Base-by-base conservation (phyloP, 2,113 vertebrate species). In the Brachyhypopomus gauderio region DNA sequence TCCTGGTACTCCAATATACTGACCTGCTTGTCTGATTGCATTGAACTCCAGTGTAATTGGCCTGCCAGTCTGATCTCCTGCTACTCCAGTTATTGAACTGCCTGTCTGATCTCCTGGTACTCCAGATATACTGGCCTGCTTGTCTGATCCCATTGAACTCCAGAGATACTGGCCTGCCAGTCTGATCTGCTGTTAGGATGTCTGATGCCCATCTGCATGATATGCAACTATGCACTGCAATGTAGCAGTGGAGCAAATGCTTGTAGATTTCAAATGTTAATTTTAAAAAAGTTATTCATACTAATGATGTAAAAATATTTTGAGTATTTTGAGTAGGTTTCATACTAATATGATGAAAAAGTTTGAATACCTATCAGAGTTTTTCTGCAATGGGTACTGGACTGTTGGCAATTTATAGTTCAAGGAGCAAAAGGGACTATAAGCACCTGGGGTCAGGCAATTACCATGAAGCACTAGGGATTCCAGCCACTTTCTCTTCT, bases 21-120 rank as follows among this genome's bases (percentile, higher is more conserved):
- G n/a, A n/a, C n/a, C n/a, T n/a, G n/a, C n/a, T n/a, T n/a, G n/a
- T n/a, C n/a, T n/a, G n/a, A n/a, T n/a, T n/a, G n/a, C n/a, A n/a
- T n/a, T n/a, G n/a, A n/a, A n/a, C n/a, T n/a, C n/a, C 38, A 38
- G 38, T 4, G 7, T 38, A 7, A 12, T 36, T 78, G 76, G 76
- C 76, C 67, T 58, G 27, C 63, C 23, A 78, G 22, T 30, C n/a
- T n/a, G 30, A 30, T 30, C 30, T 30, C 30, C 30, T 30, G 30
- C 2, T 30, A 30, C 30, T 30, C 30, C 41, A 41, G 9, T 41
- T 6, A 14, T 38, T 78, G 77, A 64, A 64, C 67, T 58, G 30
- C 64, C 23, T 58, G 64, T 55, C 63, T 78, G 45, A 67, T 78
- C 48, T 70, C 52, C 19, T 7, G 12, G 30, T 41, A 41, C 41